Evolutionary conservation across 2,797 vertebrate species (phyloP).

Genomic region (Chlorospingus semifuscus): DNA sequence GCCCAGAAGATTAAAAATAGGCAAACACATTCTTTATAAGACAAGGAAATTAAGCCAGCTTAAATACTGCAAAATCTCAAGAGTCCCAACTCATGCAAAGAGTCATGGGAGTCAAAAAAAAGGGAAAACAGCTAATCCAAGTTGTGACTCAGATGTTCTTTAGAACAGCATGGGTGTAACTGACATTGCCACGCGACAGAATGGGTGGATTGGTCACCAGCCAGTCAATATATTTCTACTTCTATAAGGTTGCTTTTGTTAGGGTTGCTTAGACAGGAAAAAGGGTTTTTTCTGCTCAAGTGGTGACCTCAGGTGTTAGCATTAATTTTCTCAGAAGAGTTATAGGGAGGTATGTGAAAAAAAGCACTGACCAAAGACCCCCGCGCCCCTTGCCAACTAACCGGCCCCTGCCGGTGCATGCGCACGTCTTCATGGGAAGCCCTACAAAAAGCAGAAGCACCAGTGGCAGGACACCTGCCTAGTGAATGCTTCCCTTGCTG

Average conservation of each 20-base stretch:
- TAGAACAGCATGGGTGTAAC: background rate
- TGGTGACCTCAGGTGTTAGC: background rate
- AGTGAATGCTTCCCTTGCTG: rapidly evolving
- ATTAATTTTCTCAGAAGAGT: background rate
- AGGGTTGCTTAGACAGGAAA: background rate
- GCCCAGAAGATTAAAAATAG: background rate
- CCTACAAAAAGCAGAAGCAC: background rate
- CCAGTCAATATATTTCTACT: background rate
- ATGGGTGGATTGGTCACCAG: background rate
- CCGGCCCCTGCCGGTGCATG: background rate
- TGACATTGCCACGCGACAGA: background rate
- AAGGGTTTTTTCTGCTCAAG: background rate
- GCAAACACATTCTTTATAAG: background rate
- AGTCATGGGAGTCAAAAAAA: background rate
- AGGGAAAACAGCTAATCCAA: background rate
- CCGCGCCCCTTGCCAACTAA: rapidly evolving
- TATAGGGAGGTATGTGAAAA: background rate
- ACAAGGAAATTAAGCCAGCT: background rate
- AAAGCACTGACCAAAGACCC: background rate
- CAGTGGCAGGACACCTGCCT: background rate
- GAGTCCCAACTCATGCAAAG: background rate
- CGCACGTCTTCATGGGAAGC: rapidly evolving
- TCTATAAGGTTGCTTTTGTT: background rate
- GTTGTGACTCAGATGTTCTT: background rate
- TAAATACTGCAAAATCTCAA: background rate